Conservation (phyloP, 2,113 vertebrate genomes). For the Callorhinus ursinus region DNA sequence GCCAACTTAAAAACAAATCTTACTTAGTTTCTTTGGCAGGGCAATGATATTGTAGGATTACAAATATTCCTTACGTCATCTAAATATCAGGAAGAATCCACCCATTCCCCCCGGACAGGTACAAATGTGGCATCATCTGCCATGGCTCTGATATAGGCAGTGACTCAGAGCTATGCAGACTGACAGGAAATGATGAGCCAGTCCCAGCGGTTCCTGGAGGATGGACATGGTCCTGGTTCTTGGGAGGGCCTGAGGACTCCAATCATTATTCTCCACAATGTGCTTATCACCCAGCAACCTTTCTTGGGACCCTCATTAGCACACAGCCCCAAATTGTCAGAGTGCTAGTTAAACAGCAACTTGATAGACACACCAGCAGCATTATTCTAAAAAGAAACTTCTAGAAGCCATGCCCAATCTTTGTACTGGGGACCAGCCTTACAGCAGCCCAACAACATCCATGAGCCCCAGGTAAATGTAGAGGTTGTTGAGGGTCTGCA, state of each 20-base stretch:
- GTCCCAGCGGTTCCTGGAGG: not conserved
- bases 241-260: not conserved
- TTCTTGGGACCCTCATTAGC: not conserved
- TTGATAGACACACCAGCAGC: not conserved
- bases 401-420: not conserved
- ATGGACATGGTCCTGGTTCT: accelerated
- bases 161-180: not conserved
- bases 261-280: not conserved
- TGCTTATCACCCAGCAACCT: not conserved
- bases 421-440: not conserved
- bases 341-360: not conserved
- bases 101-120: not conserved
- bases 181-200: not conserved
- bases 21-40: conserved; percentile 55
- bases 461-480: not conserved
- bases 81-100: not conserved
- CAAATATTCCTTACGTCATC: conserved; percentile 4
- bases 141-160: not conserved
- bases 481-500: not conserved
- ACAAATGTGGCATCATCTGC: conserved; percentile 2
- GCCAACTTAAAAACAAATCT: conserved; percentile 36
- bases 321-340: not conserved
- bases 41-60: not conserved
- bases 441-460: accelerated
- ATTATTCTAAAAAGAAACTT: not conserved